phyloP scores from a whole-genome alignment of 2,113 vertebrate species.

The Petrocephalus zakoni region DNA sequence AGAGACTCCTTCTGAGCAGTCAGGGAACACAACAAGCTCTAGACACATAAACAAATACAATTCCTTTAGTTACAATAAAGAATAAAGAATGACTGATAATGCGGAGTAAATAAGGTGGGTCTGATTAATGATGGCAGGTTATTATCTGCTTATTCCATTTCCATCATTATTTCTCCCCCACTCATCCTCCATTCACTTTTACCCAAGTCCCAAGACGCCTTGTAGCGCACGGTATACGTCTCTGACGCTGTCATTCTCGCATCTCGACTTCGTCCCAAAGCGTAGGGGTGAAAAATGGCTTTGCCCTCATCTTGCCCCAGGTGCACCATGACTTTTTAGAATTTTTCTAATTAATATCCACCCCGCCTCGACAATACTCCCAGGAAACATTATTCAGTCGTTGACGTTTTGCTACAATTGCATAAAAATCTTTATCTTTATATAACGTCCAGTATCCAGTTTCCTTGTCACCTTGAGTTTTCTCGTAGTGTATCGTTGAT shows the following conservation, averaged over 20 bases:
- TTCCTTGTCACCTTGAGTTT: not conserved
- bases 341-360: not conserved
- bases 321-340: not conserved
- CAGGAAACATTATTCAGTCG: not conserved
- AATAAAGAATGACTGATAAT: not conserved
- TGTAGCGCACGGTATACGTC: not conserved
- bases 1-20: conserved; percentile 40
- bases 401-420: not conserved
- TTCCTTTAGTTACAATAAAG: conserved; percentile 14
- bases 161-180: not conserved
- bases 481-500: not conserved
- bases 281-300: not conserved
- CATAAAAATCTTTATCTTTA: not conserved
- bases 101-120: not conserved
- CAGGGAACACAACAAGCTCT: conserved; percentile 15
- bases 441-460: not conserved
- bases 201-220: not conserved
- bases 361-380: not conserved
- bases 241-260: too few species aligned
- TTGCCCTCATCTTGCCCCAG: not conserved
- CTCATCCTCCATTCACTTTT: not conserved
- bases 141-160: not conserved
- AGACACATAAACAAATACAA: conserved; percentile 12
- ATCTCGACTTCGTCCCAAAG: not conserved
- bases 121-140: not conserved